Percentiles rank a stretch among this genome's conserved stretches.
Conservation (phyloP, 2,113 vertebrate genomes). For the Pygoscelis antarcticus region DNA sequence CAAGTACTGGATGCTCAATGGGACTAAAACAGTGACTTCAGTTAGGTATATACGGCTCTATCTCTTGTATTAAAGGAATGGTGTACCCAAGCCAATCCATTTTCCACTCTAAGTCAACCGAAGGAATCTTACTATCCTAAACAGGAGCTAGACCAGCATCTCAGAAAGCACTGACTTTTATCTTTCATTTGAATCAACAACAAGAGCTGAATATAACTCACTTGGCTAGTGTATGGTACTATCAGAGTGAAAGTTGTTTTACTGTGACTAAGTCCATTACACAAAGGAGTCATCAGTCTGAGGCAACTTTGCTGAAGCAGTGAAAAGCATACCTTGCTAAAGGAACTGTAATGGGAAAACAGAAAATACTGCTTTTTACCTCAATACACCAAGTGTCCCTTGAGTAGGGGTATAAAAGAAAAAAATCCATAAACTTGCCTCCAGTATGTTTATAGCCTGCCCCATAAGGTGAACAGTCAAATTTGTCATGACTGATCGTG, state of each 20-base stretch:
- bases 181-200: neutral
- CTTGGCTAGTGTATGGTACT: neutral
- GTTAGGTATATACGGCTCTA: neutral
- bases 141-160: neutral
- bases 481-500: conserved; percentile 78
- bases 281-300: neutral
- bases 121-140: neutral
- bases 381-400: neutral
- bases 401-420: neutral
- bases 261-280: neutral
- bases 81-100: neutral
- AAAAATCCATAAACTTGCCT: conserved; percentile 72
- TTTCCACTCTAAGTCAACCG: neutral
- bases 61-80: neutral
- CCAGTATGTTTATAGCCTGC: conserved; percentile 82
- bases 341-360: neutral
- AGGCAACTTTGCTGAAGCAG: neutral
- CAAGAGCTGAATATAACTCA: neutral
- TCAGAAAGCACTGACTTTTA: neutral
- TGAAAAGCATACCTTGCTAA: neutral
- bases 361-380: neutral
- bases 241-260: neutral
- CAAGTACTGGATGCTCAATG: neutral
- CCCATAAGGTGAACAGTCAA: conserved; percentile 81
- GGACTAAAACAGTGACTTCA: neutral